Conservation (phyloP, 1,140 invertebrate species). For the Lucilia sericata region DNA sequence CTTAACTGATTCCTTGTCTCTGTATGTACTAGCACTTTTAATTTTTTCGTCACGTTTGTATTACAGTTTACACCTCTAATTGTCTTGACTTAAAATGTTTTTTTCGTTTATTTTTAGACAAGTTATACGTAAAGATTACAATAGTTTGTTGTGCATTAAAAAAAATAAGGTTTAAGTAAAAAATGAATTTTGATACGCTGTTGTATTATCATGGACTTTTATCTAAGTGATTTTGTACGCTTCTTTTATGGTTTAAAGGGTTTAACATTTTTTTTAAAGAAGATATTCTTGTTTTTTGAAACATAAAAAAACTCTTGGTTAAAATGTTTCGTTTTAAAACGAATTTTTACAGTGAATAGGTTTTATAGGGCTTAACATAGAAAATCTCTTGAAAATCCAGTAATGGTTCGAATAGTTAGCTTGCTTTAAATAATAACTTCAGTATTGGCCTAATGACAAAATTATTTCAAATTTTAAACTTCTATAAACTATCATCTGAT, state of each 20-base stretch:
- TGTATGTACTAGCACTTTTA: background rate
- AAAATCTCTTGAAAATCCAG: no score
- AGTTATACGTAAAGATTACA: slow-evolving; percentile 14
- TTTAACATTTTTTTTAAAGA: background rate
- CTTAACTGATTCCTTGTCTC: no score
- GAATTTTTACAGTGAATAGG: no score
- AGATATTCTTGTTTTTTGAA: background rate
- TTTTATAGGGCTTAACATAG: no score
- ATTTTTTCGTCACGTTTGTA: slow-evolving; percentile 26
- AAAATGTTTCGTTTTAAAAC: no score
- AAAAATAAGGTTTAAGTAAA: background rate
- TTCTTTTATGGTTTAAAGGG: background rate
- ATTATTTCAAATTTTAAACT: no score
- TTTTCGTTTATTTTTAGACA: background rate
- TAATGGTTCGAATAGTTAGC: no score
- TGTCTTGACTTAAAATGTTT: slow-evolving; percentile 25
- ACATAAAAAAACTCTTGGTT: background rate
- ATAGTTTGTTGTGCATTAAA: background rate
- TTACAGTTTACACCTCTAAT: slow-evolving; percentile 39
- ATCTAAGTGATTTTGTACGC: background rate
- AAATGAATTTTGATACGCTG: slow-evolving; percentile 12
- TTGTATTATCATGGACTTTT: background rate
- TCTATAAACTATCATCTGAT: no score
- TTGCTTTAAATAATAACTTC: no score
- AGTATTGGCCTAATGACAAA: no score